These are phyloP conservation scores for Chloebia gouldiae DNA, from an alignment of 2,113 vertebrate genomes.

Conservation along the genomic window DNA sequence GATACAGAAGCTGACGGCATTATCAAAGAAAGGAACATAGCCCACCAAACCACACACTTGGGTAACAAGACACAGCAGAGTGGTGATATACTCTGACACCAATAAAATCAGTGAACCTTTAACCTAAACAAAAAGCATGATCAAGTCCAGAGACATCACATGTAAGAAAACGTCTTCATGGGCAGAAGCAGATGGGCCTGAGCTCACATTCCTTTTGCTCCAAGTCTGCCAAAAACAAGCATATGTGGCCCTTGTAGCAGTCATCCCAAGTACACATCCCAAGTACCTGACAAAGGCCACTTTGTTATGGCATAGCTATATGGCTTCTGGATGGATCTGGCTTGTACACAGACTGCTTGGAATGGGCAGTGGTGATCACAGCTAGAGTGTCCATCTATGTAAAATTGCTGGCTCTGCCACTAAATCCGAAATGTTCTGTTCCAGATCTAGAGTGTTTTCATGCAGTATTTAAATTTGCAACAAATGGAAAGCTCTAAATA, in stretches of 20 bases:
- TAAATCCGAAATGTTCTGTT: background rate
- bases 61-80: background rate
- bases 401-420: background rate
- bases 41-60: background rate
- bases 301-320: background rate
- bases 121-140: background rate
- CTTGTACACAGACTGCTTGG: background rate
- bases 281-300: background rate
- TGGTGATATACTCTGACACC: background rate
- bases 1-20: background rate
- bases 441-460: background rate
- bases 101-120: background rate
- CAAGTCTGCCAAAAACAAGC: background rate
- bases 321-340: background rate
- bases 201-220: background rate
- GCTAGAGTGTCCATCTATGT: background rate
- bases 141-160: background rate
- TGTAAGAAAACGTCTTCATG: background rate
- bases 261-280: background rate
- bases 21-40: background rate
- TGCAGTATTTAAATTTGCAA: background rate
- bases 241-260: background rate
- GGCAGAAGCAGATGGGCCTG: background rate
- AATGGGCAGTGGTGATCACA: background rate
- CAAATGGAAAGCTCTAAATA: background rate